Evolutionary conservation across 2,888 invertebrate species (phyloP).

Genomic region (Hipparchia sbordonii): DNA sequence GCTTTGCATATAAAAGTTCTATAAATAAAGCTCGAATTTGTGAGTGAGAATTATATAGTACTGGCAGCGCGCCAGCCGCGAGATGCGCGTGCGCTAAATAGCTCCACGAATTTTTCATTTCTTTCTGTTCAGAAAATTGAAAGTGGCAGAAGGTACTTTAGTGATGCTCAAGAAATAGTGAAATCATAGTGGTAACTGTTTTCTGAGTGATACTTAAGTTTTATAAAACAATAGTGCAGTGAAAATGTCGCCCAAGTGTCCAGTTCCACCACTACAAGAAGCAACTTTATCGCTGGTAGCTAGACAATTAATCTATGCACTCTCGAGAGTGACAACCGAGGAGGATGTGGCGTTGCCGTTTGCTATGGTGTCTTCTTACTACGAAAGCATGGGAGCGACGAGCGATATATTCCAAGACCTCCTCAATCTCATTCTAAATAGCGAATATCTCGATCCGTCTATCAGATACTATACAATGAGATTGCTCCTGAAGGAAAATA

Average conservation of each 20-base stretch:
- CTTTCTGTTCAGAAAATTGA: slow-evolving; percentile 66
- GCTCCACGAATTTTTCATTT: slow-evolving; percentile 67
- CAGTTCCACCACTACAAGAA: slow-evolving; percentile 83
- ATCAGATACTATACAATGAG: slow-evolving; percentile 86
- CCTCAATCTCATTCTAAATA: slow-evolving; percentile 84
- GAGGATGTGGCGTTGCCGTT: slow-evolving; percentile 83
- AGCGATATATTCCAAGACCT: slow-evolving; percentile 87
- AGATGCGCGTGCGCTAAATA: slow-evolving; percentile 71
- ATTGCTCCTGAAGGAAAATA: slow-evolving; percentile 85
- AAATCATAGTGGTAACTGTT: slow-evolving; percentile 43
- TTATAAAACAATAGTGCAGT: slow-evolving; percentile 44
- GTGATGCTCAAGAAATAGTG: slow-evolving; percentile 61
- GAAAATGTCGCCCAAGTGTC: slow-evolving; percentile 85
- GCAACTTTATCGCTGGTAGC: slow-evolving; percentile 84
- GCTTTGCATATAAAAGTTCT: slow-evolving; percentile 73
- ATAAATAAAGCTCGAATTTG: slow-evolving; percentile 70
- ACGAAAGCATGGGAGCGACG: slow-evolving; percentile 84
- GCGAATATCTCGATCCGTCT: slow-evolving; percentile 86
- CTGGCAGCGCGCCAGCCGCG: slow-evolving; percentile 67
- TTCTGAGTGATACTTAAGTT: slow-evolving; percentile 53
- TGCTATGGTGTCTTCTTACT: slow-evolving; percentile 83
- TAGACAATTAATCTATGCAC: slow-evolving; percentile 83
- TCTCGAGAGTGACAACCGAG: slow-evolving; percentile 84
- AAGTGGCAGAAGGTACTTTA: slow-evolving; percentile 49
- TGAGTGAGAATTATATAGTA: slow-evolving; percentile 74